Evolutionary conservation across 2,113 vertebrate genomes (phyloP).

Genomic region (Peucedramus taeniatus): DNA sequence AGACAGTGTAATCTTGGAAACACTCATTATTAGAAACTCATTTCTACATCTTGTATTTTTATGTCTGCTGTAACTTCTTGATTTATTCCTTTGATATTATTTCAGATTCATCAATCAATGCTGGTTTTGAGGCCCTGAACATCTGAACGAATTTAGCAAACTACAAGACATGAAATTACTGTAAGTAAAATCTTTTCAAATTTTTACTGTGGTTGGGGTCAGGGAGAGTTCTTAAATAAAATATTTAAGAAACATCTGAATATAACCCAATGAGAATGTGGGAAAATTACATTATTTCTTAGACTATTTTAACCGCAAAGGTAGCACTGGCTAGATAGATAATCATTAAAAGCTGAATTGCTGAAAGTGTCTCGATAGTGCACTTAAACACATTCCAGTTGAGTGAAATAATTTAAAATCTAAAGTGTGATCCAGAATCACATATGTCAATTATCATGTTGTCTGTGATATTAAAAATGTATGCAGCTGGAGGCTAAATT

Average conservation of each 20-base stretch:
- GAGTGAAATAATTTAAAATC: slow-evolving; percentile 71
- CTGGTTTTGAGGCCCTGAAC: slow-evolving; percentile 37
- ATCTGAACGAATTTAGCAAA: slow-evolving; percentile 60
- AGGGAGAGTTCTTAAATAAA: slow-evolving; percentile 72
- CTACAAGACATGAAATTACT: slow-evolving; percentile 64
- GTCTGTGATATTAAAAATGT: slow-evolving; percentile 65
- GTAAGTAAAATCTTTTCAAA: slow-evolving; percentile 67
- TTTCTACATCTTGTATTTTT: slow-evolving; percentile 63
- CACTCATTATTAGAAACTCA: slow-evolving; percentile 54
- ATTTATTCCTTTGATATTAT: slow-evolving; percentile 68
- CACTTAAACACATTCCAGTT: slow-evolving; percentile 67
- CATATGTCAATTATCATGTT: slow-evolving; percentile 71
- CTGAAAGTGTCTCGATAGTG: slow-evolving; percentile 58
- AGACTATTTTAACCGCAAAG: slow-evolving; percentile 73
- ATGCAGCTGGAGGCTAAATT: slow-evolving; percentile 67
- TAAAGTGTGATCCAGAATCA: slow-evolving; percentile 71
- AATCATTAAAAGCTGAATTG: slow-evolving; percentile 74
- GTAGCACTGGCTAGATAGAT: slow-evolving; percentile 52
- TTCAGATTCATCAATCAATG: slow-evolving; percentile 59
- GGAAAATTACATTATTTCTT: slow-evolving; percentile 69
- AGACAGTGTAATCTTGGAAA: slow-evolving; percentile 20
- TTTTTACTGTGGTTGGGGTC: slow-evolving; percentile 64
- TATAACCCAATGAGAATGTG: slow-evolving; percentile 63
- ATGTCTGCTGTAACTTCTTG: slow-evolving; percentile 28
- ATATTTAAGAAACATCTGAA: slow-evolving; percentile 74